These are phyloP conservation scores for Calyptommatus sinebrachiatus DNA, from an alignment of 2,113 vertebrate species.

Conservation along the genomic window DNA sequence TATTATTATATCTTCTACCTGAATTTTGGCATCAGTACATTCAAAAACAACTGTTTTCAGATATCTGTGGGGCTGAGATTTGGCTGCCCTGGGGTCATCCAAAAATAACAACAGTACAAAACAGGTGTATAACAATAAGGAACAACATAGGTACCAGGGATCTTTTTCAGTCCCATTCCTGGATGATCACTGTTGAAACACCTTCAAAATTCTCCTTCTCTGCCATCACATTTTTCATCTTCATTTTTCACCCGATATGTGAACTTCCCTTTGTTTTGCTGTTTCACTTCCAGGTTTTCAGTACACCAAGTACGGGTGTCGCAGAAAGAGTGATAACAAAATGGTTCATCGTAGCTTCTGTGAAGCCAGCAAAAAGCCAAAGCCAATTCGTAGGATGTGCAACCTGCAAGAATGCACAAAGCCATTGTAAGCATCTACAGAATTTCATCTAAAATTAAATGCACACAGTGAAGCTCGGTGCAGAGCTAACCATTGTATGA, in stretches of 20 bases:
- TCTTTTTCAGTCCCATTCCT: neutral
- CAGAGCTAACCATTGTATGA: too few species aligned
- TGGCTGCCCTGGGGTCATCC: too few species aligned
- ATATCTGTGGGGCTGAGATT: too few species aligned
- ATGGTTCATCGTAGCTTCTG: constrained; percentile 94
- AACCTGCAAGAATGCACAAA: constrained; percentile 92
- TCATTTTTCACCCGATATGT: too few species aligned
- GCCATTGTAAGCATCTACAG: constrained; percentile 83
- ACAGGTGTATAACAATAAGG: too few species aligned
- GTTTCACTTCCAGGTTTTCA: constrained; percentile 80
- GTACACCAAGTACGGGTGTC: constrained; percentile 94
- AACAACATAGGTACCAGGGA: neutral
- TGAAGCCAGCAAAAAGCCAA: constrained; percentile 89
- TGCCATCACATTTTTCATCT: too few species aligned
- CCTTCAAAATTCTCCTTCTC: neutral
- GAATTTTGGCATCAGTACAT: too few species aligned
- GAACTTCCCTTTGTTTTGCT: neutral
- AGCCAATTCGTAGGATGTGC: constrained; percentile 94
- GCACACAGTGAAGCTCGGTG: too few species aligned
- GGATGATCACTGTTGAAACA: neutral
- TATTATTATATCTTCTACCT: too few species aligned
- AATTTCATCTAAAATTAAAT: neutral
- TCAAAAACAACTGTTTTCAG: too few species aligned
- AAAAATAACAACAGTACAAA: too few species aligned
- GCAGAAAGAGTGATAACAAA: constrained; percentile 91